Evolutionary conservation across 2,113 vertebrate species (phyloP).

Genomic region (Irena cyanogastra): DNA sequence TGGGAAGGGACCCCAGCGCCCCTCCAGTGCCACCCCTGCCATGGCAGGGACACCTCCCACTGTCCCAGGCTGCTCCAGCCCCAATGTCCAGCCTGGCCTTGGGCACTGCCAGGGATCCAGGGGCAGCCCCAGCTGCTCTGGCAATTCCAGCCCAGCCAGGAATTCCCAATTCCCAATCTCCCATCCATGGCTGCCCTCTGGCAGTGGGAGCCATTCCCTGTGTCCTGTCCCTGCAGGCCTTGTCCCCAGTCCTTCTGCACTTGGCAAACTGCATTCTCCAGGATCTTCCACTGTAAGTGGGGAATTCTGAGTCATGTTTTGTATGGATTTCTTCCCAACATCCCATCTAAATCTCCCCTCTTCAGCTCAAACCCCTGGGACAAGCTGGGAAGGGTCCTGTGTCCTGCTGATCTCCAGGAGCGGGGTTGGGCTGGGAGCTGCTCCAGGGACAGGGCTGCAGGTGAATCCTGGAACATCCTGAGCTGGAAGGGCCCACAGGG

Average conservation of each 20-base stretch:
- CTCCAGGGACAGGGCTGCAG: neutral
- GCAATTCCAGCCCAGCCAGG: rapidly evolving
- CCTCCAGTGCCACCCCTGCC: neutral
- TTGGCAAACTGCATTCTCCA: neutral
- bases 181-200: neutral
- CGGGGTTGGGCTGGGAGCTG: rapidly evolving
- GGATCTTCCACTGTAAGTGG: no score
- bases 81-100: neutral
- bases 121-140: neutral
- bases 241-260: neutral
- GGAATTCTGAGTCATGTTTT: rapidly evolving
- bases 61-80: neutral
- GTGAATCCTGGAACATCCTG: neutral
- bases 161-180: neutral
- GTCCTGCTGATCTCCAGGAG: neutral
- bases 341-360: neutral
- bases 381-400: rapidly evolving
- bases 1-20: neutral
- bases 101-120: neutral
- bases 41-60: neutral
- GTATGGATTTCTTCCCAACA: neutral
- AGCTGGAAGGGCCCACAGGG: neutral
- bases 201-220: neutral
- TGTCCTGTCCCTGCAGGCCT: rapidly evolving
- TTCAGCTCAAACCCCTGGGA: neutral